Conservation (phyloP, 1,140 invertebrate genomes). For the Proctacanthus coquilletti region DNA sequence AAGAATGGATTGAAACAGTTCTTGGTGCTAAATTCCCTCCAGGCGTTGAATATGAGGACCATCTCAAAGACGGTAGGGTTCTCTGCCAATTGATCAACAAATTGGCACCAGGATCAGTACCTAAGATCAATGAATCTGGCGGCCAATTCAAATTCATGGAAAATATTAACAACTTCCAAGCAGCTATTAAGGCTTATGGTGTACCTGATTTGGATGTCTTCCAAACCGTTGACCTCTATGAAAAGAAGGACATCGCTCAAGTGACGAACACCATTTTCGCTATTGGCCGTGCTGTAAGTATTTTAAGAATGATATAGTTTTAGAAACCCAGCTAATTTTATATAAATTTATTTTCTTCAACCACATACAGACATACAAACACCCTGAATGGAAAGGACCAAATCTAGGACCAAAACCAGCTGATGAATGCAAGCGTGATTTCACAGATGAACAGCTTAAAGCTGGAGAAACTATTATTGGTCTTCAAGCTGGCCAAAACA, state of each 20-base stretch:
- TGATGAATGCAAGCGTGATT: conserved; percentile 83
- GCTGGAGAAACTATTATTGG: conserved; percentile 84
- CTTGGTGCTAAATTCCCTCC: conserved; percentile 71
- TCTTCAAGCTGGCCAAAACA: conserved; percentile 91
- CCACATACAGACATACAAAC: conserved; percentile 65
- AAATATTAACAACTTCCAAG: conserved; percentile 89
- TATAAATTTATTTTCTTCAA: neutral
- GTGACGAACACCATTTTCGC: conserved; percentile 90
- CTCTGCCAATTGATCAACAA: conserved; percentile 87
- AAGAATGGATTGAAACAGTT: conserved; percentile 82
- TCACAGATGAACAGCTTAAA: conserved; percentile 77
- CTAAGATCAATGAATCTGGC: conserved; percentile 76
- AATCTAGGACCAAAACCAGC: conserved; percentile 77
- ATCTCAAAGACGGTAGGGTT: conserved; percentile 71
- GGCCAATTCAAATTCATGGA: conserved; percentile 94
- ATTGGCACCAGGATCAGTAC: conserved; percentile 59
- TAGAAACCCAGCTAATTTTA: too few relatives aligned
- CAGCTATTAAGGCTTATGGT: conserved; percentile 72
- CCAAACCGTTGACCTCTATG: conserved; percentile 90
- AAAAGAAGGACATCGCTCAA: conserved; percentile 84
- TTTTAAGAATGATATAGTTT: conserved; percentile 2
- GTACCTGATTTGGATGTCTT: conserved; percentile 88
- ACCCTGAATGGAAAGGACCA: conserved; percentile 79
- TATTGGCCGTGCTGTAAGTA: conserved; percentile 72
- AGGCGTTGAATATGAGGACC: conserved; percentile 59